Conservation (phyloP, 1,140 invertebrate species). For the Drosophila erecta region DNA sequence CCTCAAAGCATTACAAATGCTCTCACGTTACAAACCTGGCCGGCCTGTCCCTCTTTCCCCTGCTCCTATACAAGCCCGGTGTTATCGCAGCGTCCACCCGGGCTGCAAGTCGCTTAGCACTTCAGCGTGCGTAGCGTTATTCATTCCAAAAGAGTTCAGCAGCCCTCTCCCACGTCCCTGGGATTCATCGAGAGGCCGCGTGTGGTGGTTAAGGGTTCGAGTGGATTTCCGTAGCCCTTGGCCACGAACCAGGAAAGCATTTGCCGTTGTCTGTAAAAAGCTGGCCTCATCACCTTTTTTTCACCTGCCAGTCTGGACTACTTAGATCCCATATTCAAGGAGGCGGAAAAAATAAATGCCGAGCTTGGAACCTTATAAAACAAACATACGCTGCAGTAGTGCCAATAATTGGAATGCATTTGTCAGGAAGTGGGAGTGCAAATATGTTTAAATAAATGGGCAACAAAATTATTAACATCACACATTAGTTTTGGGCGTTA, state of each 20-base stretch:
- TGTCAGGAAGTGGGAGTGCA: no score
- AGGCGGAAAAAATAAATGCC: no score
- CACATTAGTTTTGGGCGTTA: no score
- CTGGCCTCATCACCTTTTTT: no score
- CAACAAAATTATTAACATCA: no score
- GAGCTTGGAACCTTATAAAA: no score
- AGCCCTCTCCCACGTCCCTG: slow-evolving; percentile 5
- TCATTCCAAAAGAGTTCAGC: slow-evolving; percentile 37
- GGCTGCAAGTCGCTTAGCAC: slow-evolving; percentile 71
- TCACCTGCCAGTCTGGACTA: no score
- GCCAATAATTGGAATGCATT: no score
- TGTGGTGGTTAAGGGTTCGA: neutral
- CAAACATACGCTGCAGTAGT: no score
- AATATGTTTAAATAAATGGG: no score
- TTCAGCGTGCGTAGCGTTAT: slow-evolving; percentile 49
- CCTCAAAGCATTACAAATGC: slow-evolving; percentile 62
- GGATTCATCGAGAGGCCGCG: slow-evolving; percentile 16
- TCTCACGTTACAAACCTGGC: slow-evolving; percentile 76
- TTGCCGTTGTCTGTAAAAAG: neutral
- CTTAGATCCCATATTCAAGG: no score
- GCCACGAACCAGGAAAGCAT: neutral
- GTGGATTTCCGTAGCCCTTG: neutral
- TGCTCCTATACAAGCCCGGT: neutral
- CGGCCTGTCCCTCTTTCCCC: slow-evolving; percentile 1
- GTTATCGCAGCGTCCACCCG: slow-evolving; percentile 16